phyloP scores from a whole-genome alignment of 1,140 invertebrate genomes.

The Drosophila biarmipes region DNA sequence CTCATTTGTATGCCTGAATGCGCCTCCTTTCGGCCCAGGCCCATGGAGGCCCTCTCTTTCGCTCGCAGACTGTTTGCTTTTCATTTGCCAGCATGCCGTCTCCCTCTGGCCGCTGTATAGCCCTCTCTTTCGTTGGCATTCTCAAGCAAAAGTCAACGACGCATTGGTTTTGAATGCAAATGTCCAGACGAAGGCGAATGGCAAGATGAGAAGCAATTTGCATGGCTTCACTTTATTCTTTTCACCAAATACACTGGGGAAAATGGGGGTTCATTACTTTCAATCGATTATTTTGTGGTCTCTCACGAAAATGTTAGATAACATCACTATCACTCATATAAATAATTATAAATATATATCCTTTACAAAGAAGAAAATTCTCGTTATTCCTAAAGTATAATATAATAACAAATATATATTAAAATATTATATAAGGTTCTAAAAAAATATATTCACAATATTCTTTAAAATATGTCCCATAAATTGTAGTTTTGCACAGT shows the following conservation, averaged over 20 bases:
- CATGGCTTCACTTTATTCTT: conserved; percentile 55
- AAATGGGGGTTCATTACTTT: neutral
- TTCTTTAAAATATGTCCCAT: too few relatives aligned
- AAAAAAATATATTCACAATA: too few relatives aligned
- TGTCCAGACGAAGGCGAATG: conserved; percentile 47
- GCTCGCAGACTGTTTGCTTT: conserved; percentile 44
- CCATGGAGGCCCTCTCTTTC: neutral
- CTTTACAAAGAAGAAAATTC: too few relatives aligned
- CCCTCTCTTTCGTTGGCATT: conserved; percentile 17
- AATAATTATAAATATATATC: too few relatives aligned
- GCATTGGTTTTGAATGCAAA: conserved; percentile 76
- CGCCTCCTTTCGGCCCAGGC: conserved; percentile 13
- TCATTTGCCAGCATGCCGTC: conserved; percentile 33
- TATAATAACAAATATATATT: too few relatives aligned
- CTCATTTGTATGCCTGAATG: conserved; percentile 59
- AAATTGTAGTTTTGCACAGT: too few relatives aligned
- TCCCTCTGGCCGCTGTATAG: neutral
- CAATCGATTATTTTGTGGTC: too few relatives aligned
- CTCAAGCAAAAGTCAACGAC: conserved; percentile 74
- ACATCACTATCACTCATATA: too few relatives aligned
- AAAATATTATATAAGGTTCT: too few relatives aligned
- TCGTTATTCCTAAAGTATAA: too few relatives aligned
- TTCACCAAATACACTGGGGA: conserved; percentile 4
- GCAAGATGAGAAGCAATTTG: conserved; percentile 65
- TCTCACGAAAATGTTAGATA: too few relatives aligned